Base-by-base conservation (phyloP, 2,888 invertebrate genomes). In the Pemphredon lugubris region DNA sequence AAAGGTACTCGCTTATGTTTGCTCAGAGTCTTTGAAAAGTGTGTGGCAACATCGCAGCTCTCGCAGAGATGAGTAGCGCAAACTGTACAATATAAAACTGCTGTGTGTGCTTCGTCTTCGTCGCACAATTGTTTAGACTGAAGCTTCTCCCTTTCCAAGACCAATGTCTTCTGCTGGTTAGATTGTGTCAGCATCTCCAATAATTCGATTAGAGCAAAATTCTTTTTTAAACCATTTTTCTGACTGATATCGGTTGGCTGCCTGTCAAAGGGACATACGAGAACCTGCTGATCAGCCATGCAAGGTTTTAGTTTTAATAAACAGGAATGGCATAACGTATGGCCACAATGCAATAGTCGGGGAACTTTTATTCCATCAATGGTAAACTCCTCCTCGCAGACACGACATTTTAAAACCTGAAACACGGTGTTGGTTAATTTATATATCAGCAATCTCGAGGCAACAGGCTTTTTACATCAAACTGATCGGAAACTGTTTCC, bases 251-350 rank as follows among this genome's bases (percentile, higher is more conserved):
- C 89, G 1, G 92, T 92, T 0, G 92, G 91, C 73, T 92, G 92
- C 50, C 92, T 84, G 77, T 93, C 92, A 79, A 92, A 92, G 0
- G 92, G 92, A 83, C 92, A 92, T 0, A 90, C 86, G 14, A 92
- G 86, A 34, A 81, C 77, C 30, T 79, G 77, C 1, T 79, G 83
- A 9, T 85, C 83, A 11, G 73, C 50, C 63, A 77, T 74, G 11
- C 76, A 77, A 0, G 82, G 84, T 1, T 90, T 90, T 1, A 92
- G 87, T 14, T 91, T 86, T 37, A 91, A 83, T 16, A 92, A 84
- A 83, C 92, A 93, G 0, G 91, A 90, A 70, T 92, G 92, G 81
- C 92, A 93, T 5, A 92, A 91, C 0, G 92, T 92, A 80, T 93
- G 91, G 11, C 91, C 91, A 73, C 91, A 92, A 60, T 91, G 89